Base-by-base conservation (phyloP, 2,888 invertebrate species). In the Hypolimnas misippus region DNA sequence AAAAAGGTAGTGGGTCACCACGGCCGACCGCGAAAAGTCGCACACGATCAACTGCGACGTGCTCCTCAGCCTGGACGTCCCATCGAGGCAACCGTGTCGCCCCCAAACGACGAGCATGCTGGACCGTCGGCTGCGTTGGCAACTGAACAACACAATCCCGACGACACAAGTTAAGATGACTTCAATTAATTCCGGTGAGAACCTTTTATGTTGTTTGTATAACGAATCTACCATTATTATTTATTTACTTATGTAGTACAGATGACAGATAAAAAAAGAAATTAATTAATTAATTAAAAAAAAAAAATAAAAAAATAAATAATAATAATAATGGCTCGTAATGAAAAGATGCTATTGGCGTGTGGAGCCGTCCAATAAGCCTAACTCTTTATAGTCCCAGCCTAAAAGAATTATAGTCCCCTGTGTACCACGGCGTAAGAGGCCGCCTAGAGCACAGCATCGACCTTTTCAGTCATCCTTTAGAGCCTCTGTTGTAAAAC, bases 21-120 rank as follows among this genome's bases (percentile, higher is more conserved):
- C 40, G 71, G 72, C 7, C 59, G 70, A 6, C 71, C 68, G 7
- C 66, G 67, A 5, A 73, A 73, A 38, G 70, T 70, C 0, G 66
- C 70, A 2, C 71, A 70, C 16, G 70, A 73, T 44, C 71, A 70
- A 25, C 62, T 73, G 12, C 68, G 70, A 3, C 57, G 51, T 5
- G 69, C 68, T 2, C 72, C 72, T 10, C 65, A 66, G 38, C 71
- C 67, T 12, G 67, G 63, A 12, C 44, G 60, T 17, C 66, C 25
- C 5, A 25, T 5, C 25, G 25, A 68, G 57, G 12, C n/a, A 19
- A 57, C 67, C 66, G 63, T 68, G 58, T 67, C 66, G 64, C 25
- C 25, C 2, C 3, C 25, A 25, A 25, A 25, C 25, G 25, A 25
- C 3, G 25, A 25, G 25, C 25, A 25, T 3, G 25, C 25, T 25